Evolutionary conservation across 2,113 vertebrate genomes (phyloP).

Genomic region (Sylvicapra grimmia): DNA sequence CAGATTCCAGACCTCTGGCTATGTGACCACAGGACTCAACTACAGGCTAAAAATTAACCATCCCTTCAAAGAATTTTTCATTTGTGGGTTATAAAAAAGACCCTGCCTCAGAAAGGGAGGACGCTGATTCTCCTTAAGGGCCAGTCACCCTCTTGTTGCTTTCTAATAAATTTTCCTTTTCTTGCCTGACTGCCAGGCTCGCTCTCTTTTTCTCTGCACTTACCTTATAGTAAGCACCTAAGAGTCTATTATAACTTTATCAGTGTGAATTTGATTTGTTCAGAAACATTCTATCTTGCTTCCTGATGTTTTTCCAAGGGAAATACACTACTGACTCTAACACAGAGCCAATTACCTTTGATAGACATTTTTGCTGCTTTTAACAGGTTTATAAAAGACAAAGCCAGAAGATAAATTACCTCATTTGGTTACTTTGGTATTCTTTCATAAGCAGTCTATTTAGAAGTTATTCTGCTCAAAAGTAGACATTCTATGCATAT

Average conservation of each 20-base stretch:
- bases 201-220: background rate
- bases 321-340: background rate
- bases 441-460: constrained; percentile 25
- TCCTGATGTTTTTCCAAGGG: background rate
- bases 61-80: background rate
- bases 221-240: background rate
- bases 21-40: background rate
- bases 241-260: constrained; percentile 29
- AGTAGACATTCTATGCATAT: background rate
- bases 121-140: background rate
- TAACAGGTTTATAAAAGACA: constrained; percentile 23
- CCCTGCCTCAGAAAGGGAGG: background rate
- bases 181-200: background rate
- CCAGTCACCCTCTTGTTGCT: background rate
- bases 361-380: background rate
- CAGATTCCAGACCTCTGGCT: background rate
- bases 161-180: background rate
- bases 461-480: constrained; percentile 25
- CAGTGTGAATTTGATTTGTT: constrained; percentile 36
- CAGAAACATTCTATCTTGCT: background rate
- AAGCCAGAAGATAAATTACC: constrained; percentile 43
- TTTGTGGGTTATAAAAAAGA: background rate
- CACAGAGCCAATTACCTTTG: constrained; percentile 31
- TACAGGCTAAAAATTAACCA: background rate
- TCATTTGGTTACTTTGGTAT: constrained; percentile 21